Conservation (phyloP, 2,888 invertebrate species). For the Pteria penguin region DNA sequence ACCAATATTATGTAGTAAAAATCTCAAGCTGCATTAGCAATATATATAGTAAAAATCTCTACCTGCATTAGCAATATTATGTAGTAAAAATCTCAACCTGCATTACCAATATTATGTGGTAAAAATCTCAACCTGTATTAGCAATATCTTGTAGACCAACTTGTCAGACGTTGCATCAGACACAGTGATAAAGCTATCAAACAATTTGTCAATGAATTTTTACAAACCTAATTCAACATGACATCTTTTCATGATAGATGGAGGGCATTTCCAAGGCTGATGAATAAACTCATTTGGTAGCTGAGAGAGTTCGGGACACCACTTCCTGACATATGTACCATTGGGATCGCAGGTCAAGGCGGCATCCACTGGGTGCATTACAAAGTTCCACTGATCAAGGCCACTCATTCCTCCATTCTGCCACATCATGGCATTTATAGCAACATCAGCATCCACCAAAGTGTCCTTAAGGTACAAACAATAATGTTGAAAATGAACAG, state of each 20-base stretch:
- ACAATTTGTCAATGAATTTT: too few relatives aligned
- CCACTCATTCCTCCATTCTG: constrained; percentile 69
- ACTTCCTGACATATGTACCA: constrained; percentile 57
- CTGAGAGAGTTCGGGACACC: constrained; percentile 59
- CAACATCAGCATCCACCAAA: constrained; percentile 64
- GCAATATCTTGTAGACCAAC: too few relatives aligned
- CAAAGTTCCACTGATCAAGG: constrained; percentile 67
- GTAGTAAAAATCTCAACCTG: too few relatives aligned
- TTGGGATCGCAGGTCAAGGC: constrained; percentile 67
- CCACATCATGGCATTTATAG: constrained; percentile 69
- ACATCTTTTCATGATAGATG: constrained; percentile 57
- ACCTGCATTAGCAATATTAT: too few relatives aligned
- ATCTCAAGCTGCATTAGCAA: too few relatives aligned
- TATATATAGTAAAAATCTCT: too few relatives aligned
- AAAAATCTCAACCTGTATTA: too few relatives aligned
- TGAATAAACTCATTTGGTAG: constrained; percentile 63
- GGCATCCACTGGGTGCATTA: constrained; percentile 67
- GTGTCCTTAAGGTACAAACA: constrained; percentile 60
- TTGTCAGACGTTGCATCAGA: too few relatives aligned
- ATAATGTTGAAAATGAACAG: too few relatives aligned
- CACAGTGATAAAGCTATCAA: background rate
- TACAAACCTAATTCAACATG: constrained; percentile 48
- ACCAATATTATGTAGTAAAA: too few relatives aligned
- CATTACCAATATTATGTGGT: too few relatives aligned
- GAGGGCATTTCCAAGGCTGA: constrained; percentile 64